Evolutionary conservation across 2,113 vertebrate species (phyloP).

Genomic region (Aix galericulata): DNA sequence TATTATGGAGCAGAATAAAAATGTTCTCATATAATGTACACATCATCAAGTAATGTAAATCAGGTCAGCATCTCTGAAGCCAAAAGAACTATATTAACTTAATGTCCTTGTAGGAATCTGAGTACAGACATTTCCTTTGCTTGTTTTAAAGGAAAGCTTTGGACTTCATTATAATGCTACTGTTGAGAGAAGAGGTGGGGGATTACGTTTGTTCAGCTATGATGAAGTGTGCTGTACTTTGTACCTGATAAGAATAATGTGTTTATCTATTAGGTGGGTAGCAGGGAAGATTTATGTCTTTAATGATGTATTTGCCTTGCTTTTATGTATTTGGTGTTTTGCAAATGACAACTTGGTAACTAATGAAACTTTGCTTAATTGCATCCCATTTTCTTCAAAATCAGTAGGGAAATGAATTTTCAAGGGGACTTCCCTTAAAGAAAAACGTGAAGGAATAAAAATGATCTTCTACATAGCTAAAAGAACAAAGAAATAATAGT

Average conservation of each 20-base stretch:
- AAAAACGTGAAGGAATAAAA: neutral
- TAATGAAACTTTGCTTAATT: slow-evolving; percentile 55
- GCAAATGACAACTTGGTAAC: slow-evolving; percentile 47
- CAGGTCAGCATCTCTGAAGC: neutral
- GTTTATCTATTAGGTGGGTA: slow-evolving; percentile 53
- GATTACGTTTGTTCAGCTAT: slow-evolving; percentile 12
- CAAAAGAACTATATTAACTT: neutral
- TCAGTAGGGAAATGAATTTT: neutral
- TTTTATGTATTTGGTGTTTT: slow-evolving; percentile 48
- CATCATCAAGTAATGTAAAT: neutral
- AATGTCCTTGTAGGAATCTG: neutral
- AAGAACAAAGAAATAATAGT: neutral
- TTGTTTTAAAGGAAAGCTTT: neutral
- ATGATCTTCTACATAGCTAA: neutral
- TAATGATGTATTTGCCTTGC: slow-evolving; percentile 47
- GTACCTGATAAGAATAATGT: slow-evolving; percentile 60
- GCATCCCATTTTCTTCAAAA: slow-evolving; percentile 44
- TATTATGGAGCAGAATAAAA: neutral
- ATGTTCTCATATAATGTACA: neutral
- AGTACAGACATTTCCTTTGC: neutral
- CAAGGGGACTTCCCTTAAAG: neutral
- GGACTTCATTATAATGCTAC: neutral
- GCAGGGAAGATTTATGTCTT: slow-evolving; percentile 51
- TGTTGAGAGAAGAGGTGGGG: neutral
- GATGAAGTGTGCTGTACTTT: slow-evolving; percentile 39